Percentiles rank a stretch among this genome's conserved stretches.
Evolutionary conservation across 2,888 invertebrate species (phyloP).

Genomic region (Adelphocoris suturalis): DNA sequence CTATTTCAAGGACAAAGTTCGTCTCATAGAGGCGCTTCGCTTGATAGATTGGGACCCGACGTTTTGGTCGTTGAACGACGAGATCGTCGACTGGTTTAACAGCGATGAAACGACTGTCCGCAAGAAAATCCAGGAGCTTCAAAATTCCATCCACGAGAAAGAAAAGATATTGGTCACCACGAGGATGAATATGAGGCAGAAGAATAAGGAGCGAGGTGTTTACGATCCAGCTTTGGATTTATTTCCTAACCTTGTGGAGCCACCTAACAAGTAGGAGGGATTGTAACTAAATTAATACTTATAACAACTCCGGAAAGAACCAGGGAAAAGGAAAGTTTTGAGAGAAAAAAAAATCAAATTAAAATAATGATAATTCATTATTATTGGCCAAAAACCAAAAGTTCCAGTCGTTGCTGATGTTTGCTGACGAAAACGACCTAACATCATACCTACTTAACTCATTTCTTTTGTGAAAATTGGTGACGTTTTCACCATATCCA

Average conservation of each 20-base stretch:
- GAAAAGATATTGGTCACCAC: neutral
- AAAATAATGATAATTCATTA: too few species aligned
- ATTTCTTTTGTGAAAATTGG: too few species aligned
- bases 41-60: neutral
- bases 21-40: neutral
- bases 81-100: neutral
- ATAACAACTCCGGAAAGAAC: too few species aligned
- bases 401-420: too few species aligned
- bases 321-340: too few species aligned
- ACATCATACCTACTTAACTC: too few species aligned
- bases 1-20: neutral
- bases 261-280: neutral
- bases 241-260: neutral
- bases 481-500: too few species aligned
- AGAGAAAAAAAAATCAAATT: too few species aligned
- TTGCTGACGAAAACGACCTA: too few species aligned
- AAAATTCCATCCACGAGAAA: neutral
- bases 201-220: neutral
- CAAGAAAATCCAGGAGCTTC: neutral
- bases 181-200: neutral
- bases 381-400: too few species aligned
- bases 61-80: constrained; percentile 32
- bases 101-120: neutral
- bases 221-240: neutral
- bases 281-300: too few species aligned